Conservation (phyloP, 2,888 invertebrate genomes). For the Callimorpha dominula region DNA sequence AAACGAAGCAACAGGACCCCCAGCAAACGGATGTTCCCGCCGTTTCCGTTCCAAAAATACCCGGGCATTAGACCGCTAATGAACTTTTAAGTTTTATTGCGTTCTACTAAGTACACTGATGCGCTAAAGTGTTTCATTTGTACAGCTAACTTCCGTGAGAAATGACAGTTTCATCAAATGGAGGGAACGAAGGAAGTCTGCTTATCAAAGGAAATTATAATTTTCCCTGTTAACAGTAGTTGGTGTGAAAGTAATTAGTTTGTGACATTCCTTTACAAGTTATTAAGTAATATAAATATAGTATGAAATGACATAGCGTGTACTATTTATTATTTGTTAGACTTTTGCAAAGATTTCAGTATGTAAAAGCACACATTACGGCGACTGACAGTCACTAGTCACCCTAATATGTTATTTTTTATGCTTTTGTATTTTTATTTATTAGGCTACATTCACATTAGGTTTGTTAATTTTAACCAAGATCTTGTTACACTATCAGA, state of each 20-base stretch:
- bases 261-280: background rate
- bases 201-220: slow-evolving; percentile 11
- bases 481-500: too few relatives aligned
- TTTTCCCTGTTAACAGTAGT: background rate
- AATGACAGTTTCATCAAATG: slow-evolving; percentile 10
- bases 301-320: too few relatives aligned
- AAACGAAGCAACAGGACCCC: slow-evolving; percentile 65
- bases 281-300: background rate
- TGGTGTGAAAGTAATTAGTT: background rate
- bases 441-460: too few relatives aligned
- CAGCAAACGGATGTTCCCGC: slow-evolving; percentile 64
- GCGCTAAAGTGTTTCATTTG: slow-evolving; percentile 22
- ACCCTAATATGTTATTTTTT: too few relatives aligned
- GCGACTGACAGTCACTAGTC: too few relatives aligned
- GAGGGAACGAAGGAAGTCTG: slow-evolving; percentile 8
- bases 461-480: too few relatives aligned
- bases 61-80: slow-evolving; percentile 58
- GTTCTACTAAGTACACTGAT: slow-evolving; percentile 30
- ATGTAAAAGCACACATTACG: too few relatives aligned
- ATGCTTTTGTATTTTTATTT: too few relatives aligned
- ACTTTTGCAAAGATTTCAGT: too few relatives aligned
- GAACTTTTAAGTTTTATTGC: slow-evolving; percentile 56
- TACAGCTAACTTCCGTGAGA: slow-evolving; percentile 20
- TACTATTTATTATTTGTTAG: too few relatives aligned
- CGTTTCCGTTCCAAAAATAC: slow-evolving; percentile 68